These are phyloP conservation scores for Vidua macroura DNA, from an alignment of 2,113 vertebrate species.

Conservation along the genomic window DNA sequence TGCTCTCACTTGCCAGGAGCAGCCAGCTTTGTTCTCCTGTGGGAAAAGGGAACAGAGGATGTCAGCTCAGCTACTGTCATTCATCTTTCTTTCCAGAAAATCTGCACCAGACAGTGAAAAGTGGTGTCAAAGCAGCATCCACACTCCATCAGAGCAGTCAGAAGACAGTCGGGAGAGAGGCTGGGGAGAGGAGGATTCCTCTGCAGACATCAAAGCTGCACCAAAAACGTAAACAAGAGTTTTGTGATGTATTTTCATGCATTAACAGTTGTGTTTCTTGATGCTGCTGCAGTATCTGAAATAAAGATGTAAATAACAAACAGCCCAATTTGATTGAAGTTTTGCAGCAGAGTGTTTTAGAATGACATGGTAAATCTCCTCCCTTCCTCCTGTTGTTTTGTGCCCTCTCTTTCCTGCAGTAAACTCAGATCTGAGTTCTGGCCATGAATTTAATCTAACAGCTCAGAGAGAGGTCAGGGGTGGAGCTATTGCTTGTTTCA, in stretches of 20 bases:
- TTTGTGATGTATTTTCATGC: neutral
- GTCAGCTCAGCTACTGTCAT: neutral
- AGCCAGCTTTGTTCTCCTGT: neutral
- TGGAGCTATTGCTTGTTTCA: neutral
- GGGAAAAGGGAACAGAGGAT: neutral
- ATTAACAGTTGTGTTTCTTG: neutral
- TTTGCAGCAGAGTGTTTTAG: neutral
- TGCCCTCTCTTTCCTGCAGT: neutral
- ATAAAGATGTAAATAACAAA: neutral
- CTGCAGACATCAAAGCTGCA: slow-evolving; percentile 10
- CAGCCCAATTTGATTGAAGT: neutral
- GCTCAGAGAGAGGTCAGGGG: neutral
- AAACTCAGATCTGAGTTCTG: neutral
- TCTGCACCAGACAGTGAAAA: slow-evolving; percentile 67
- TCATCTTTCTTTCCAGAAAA: slow-evolving; percentile 52
- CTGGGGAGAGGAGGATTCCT: slow-evolving; percentile 33
- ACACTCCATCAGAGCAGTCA: slow-evolving; percentile 44
- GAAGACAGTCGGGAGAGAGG: slow-evolving; percentile 57
- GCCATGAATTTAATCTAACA: neutral
- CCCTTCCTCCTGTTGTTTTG: neutral
- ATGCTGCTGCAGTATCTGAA: neutral
- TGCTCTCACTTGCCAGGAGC: neutral
- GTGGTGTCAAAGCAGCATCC: slow-evolving; percentile 64
- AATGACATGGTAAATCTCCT: neutral
- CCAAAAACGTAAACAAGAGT: slow-evolving; percentile 64